Evolutionary conservation across 2,888 invertebrate genomes (phyloP).

Genomic region (Entomobrya proxima): DNA sequence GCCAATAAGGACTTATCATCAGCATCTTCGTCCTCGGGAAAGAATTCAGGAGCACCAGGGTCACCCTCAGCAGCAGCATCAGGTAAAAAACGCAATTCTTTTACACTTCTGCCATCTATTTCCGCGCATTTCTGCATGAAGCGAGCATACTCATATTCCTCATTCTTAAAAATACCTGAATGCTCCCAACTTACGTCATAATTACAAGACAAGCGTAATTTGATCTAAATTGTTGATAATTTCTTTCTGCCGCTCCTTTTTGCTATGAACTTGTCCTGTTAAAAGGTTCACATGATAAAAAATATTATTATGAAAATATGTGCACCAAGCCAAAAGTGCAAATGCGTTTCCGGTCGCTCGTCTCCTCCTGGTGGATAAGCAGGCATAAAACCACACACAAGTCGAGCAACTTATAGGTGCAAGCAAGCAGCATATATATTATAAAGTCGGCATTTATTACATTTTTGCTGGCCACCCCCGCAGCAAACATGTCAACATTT

Average conservation of each 20-base stretch:
- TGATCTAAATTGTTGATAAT: conserved; percentile 11
- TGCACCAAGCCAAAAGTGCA: conserved; percentile 22
- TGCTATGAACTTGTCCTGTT: conserved; percentile 43
- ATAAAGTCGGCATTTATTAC: neutral
- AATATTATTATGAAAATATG: neutral
- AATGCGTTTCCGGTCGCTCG: conserved; percentile 49
- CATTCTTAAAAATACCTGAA: neutral
- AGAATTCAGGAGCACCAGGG: conserved; percentile 56
- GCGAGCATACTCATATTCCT: too few relatives aligned
- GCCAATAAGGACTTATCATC: conserved; percentile 24
- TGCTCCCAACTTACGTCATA: neutral
- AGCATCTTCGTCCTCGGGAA: conserved; percentile 6
- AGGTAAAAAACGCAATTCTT: conserved; percentile 32
- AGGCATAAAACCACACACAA: neutral
- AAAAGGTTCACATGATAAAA: conserved; percentile 47
- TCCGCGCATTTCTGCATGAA: too few relatives aligned
- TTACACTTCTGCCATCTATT: neutral
- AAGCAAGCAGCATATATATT: too few relatives aligned
- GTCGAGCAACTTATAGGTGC: too few relatives aligned
- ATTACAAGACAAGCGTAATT: neutral
- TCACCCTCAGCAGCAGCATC: conserved; percentile 44
- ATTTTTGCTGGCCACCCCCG: neutral
- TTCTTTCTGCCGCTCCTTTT: neutral
- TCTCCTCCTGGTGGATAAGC: neutral
- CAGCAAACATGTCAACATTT: neutral